These are phyloP conservation scores for Arion vulgaris DNA, from an alignment of 1,140 invertebrate species.

Conservation along the genomic window DNA sequence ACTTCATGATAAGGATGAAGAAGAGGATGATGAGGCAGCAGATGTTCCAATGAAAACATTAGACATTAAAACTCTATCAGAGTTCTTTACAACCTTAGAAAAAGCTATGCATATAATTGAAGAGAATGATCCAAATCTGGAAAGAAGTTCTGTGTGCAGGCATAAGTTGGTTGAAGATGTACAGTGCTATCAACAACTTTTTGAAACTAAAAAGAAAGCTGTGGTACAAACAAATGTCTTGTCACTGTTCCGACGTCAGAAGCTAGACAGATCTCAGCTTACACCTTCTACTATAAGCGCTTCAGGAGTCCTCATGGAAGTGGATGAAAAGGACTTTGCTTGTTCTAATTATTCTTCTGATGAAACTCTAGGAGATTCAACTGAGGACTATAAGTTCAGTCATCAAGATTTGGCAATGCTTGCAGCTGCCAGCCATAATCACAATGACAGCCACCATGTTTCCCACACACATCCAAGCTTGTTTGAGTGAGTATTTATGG, in stretches of 20 bases:
- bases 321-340: neutral
- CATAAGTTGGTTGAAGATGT: neutral
- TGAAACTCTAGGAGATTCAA: neutral
- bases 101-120: constrained; percentile 4
- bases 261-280: neutral
- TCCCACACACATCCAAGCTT: neutral
- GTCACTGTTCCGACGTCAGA: neutral
- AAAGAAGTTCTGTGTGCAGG: constrained; percentile 1
- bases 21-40: neutral
- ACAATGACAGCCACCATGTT: neutral
- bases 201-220: constrained; percentile 6
- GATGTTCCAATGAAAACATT: constrained; percentile 18
- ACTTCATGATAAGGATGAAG: neutral
- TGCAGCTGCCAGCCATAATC: neutral
- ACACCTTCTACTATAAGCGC: neutral
- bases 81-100: neutral
- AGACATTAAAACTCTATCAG: constrained; percentile 4
- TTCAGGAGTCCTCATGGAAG: neutral
- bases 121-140: constrained; percentile 16
- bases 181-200: constrained; percentile 13
- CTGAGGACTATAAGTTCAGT: neutral
- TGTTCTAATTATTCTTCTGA: neutral
- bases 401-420: neutral
- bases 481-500: neutral
- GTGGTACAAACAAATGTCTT: neutral